phyloP scores from a whole-genome alignment of 2,797 vertebrate genomes.

The Paguma larvata region DNA sequence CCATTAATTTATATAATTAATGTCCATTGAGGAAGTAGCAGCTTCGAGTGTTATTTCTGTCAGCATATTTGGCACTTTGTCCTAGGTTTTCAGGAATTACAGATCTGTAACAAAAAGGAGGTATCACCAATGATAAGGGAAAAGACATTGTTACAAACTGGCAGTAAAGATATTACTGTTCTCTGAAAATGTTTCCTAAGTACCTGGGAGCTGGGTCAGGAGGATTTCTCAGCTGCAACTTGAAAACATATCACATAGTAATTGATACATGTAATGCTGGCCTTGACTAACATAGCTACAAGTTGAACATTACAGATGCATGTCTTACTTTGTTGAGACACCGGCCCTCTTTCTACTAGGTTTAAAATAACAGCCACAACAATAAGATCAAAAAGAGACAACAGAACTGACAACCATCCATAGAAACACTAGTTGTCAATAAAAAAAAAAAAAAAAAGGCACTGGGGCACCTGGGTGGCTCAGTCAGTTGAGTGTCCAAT shows the following conservation, averaged over 20 bases:
- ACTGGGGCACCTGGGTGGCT: no score
- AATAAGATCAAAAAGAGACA: not conserved
- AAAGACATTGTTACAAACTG: not conserved
- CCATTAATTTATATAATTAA: not conserved
- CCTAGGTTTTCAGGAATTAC: not conserved
- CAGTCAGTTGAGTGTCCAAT: no score
- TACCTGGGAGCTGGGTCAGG: not conserved
- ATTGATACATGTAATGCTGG: not conserved
- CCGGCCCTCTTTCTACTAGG: not conserved
- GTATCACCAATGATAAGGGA: not conserved
- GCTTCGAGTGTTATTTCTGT: not conserved
- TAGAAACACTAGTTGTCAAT: not conserved
- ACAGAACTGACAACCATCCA: not conserved
- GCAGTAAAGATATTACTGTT: not conserved
- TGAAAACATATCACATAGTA: not conserved
- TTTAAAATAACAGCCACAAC: slow-evolving; percentile 30
- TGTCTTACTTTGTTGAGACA: not conserved
- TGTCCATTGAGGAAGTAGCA: not conserved
- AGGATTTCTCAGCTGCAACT: slow-evolving; percentile 12
- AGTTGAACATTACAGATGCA: not conserved
- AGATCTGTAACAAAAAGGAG: not conserved
- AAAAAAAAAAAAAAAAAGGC: not conserved
- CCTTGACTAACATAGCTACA: not conserved
- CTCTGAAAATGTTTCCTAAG: slow-evolving; percentile 39
- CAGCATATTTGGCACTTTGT: not conserved